Evolutionary conservation across 2,113 vertebrate species (phyloP).

Genomic region (Zootoca vivipara): DNA sequence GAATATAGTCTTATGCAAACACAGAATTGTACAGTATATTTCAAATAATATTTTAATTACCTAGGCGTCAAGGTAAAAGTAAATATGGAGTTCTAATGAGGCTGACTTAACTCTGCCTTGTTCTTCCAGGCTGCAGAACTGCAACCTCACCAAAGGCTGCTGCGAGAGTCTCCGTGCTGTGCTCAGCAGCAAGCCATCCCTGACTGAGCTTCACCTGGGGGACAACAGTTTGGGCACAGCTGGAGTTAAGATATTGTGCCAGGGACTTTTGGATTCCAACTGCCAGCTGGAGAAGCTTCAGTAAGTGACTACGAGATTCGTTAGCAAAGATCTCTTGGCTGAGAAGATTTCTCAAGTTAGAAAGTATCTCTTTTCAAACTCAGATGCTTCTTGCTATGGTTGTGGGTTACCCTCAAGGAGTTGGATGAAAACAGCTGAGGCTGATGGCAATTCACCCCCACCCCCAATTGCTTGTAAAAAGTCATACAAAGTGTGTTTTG

Average conservation of each 20-base stretch:
- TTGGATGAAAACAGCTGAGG: neutral
- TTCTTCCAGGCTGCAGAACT: slow-evolving; percentile 72
- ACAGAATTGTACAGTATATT: neutral
- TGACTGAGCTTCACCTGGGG: slow-evolving; percentile 67
- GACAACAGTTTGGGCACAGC: slow-evolving; percentile 71
- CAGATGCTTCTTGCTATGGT: neutral
- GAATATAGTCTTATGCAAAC: neutral
- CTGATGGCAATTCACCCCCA: neutral
- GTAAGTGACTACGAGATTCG: slow-evolving; percentile 62
- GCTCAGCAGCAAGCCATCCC: slow-evolving; percentile 42
- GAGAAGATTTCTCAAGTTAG: neutral
- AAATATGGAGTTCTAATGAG: neutral
- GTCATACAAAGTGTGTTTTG: too few species aligned
- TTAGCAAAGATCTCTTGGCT: neutral
- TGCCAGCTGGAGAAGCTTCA: slow-evolving; percentile 73
- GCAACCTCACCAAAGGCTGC: slow-evolving; percentile 65
- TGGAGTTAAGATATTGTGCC: slow-evolving; percentile 72
- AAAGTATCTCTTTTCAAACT: neutral
- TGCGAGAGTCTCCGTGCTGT: slow-evolving; percentile 54
- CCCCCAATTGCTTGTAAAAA: too few species aligned
- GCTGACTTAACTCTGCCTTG: neutral
- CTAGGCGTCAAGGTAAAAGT: too few species aligned
- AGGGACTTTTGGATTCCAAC: slow-evolving; percentile 72
- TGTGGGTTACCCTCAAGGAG: neutral
- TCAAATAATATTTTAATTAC: too few species aligned